Percentiles rank a stretch among this genome's conserved stretches.
Conservation (phyloP, 2,888 invertebrate species). For the Cephus rjabovi region DNA sequence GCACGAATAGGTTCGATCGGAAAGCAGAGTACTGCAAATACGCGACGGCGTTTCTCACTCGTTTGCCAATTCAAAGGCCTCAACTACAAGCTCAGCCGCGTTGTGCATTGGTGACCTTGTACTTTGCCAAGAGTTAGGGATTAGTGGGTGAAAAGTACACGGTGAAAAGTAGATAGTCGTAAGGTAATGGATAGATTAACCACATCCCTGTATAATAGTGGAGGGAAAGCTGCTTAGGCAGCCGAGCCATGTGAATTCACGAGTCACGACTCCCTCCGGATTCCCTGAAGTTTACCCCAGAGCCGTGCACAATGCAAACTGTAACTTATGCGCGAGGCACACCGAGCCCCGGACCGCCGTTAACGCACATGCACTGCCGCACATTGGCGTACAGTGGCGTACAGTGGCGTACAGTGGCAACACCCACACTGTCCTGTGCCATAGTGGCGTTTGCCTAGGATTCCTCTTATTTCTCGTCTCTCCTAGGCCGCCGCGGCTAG, state of each 20-base stretch:
- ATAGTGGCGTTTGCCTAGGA: slow-evolving; percentile 5
- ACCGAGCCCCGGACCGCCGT: slow-evolving; percentile 4
- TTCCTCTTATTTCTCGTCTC: slow-evolving; percentile 1
- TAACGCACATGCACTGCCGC: background rate
- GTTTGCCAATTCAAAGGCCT: too few species aligned
- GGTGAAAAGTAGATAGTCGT: slow-evolving; percentile 21
- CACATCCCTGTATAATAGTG: slow-evolving; percentile 26
- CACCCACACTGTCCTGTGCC: background rate
- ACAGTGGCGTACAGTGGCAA: too few species aligned
- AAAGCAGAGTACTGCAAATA: too few species aligned
- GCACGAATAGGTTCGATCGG: too few species aligned
- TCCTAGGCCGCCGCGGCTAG: slow-evolving; percentile 16
- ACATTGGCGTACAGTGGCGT: too few species aligned
- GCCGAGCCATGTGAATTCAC: slow-evolving; percentile 30
- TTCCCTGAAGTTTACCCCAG: slow-evolving; percentile 44
- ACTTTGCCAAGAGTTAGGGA: too few species aligned
- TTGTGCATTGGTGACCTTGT: too few species aligned
- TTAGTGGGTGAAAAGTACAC: background rate
- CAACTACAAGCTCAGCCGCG: too few species aligned
- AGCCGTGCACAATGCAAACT: slow-evolving; percentile 49
- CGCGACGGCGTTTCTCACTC: too few species aligned
- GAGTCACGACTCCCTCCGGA: slow-evolving; percentile 33
- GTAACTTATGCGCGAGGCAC: slow-evolving; percentile 42
- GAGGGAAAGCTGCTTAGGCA: slow-evolving; percentile 49
- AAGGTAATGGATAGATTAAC: slow-evolving; percentile 32